phyloP scores from a whole-genome alignment of 2,113 vertebrate species.

The Himantopus leucocephalus region DNA sequence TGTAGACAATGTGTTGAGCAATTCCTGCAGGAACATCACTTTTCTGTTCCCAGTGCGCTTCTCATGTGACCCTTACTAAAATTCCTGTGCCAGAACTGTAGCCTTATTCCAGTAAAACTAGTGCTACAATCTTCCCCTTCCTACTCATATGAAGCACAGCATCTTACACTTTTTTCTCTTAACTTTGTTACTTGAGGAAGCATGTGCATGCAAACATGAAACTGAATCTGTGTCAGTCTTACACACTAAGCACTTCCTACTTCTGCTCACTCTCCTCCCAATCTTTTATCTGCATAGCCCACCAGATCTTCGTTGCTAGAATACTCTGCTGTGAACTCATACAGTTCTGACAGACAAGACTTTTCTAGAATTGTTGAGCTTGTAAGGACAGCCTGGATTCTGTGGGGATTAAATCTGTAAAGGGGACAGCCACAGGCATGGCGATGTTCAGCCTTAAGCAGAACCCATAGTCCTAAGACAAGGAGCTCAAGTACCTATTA shows the following conservation, averaged over 20 bases:
- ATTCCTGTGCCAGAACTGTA: not conserved
- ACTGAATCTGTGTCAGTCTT: not conserved
- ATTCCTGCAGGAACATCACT: not conserved
- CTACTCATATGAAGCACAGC: not conserved
- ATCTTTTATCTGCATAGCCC: not conserved
- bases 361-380: not conserved
- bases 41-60: not conserved
- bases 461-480: not conserved
- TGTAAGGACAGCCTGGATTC: not conserved
- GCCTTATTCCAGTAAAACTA: not conserved
- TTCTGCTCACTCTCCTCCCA: not conserved
- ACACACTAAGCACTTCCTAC: not conserved
- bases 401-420: not conserved
- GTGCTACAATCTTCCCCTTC: not conserved
- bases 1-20: not conserved
- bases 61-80: not conserved
- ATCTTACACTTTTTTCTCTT: not conserved
- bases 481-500: not conserved
- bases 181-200: not conserved
- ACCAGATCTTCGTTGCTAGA: not conserved
- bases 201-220: not conserved
- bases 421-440: not conserved
- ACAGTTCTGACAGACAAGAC: rapidly evolving
- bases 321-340: not conserved
- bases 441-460: not conserved